Evolutionary conservation across 2,113 vertebrate species (phyloP), one percentile per base, ranked within the genome.

Genomic region (Litocranius walleri): DNA sequence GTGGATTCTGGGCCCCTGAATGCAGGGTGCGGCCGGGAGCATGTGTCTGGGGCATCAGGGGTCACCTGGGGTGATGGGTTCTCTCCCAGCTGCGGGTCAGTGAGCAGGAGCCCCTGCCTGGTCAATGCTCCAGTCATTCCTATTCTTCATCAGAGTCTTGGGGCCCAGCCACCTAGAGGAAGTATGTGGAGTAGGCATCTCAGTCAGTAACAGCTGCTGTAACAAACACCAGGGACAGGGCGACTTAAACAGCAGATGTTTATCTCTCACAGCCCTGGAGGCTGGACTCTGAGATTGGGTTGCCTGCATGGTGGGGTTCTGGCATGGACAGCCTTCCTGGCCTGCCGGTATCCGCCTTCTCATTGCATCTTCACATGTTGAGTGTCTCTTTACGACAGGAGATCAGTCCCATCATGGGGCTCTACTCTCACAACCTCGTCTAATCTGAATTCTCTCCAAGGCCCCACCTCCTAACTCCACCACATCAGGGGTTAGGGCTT

Each of bases 11-110:
- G 45, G 74, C 27, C 21, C 27, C 71, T 64, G 7, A 33, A 45
- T 33, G 16, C 1, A 12, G 3, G 2, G 30, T 1, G 0, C 23
- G 23, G 36, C 36, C 0, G 7, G 1, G 82, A 7, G 8, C 4
- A 5, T 1, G 5, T 8, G 10, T 29, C 13, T 21, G 50, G 57
- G 43, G 40, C 1, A 0, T 19, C 0, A 25, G 10, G 33, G 21
- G 27, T 23, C 33, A 1, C 17, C 78, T 16, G 1, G 23, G 19
- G 30, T 12, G 6, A 7, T 29, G 1, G 45, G 17, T 80, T 61
- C 3, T 48, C 29, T 48, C 64, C 59, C 27, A 11, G 23, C 71
- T n/a, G 29, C 0, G 2, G 19, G 27, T 77, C 36, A 4, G 10
- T 29, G 7, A 29, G 13, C 61, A 56, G 25, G 23, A 16, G 4